Conservation (phyloP, 2,888 invertebrate genomes). For the Aleiodes alternator region DNA sequence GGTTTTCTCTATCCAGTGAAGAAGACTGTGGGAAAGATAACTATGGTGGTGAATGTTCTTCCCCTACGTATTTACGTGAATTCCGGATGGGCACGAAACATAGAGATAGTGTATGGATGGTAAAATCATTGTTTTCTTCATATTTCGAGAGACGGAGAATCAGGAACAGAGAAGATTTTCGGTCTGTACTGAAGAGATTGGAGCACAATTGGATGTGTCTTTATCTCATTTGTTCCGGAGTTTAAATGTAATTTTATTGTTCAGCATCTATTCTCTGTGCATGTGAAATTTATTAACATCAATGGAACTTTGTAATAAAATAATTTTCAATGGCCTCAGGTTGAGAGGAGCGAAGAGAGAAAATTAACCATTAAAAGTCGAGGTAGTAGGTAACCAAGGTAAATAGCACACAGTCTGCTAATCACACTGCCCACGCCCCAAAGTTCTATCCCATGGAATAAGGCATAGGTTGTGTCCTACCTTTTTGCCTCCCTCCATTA, state of each 20-base stretch:
- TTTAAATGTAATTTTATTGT: no score
- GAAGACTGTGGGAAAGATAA: constrained; percentile 25
- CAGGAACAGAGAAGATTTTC: constrained; percentile 8
- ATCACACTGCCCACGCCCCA: constrained; percentile 55
- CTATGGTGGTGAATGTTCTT: constrained; percentile 8
- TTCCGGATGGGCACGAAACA: constrained; percentile 40
- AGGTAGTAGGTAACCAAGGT: no score
- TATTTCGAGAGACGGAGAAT: constrained; percentile 14
- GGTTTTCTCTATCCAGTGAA: constrained; percentile 63
- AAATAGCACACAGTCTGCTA: constrained; percentile 42
- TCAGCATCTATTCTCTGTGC: no score
- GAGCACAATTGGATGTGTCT: constrained; percentile 11
- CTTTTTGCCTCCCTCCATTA: neutral
- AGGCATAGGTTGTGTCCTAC: neutral
- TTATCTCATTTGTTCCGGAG: constrained; percentile 56
- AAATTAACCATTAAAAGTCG: constrained; percentile 42
- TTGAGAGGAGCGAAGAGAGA: constrained; percentile 23
- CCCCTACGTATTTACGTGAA: constrained; percentile 54
- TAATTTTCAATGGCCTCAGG: no score
- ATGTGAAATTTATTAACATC: no score
- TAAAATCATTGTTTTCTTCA: no score
- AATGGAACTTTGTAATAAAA: no score
- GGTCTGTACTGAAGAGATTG: constrained; percentile 36
- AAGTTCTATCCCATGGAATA: neutral
- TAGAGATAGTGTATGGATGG: neutral